Conservation (phyloP, 2,113 vertebrate genomes). For the Lophochroa leadbeateri region DNA sequence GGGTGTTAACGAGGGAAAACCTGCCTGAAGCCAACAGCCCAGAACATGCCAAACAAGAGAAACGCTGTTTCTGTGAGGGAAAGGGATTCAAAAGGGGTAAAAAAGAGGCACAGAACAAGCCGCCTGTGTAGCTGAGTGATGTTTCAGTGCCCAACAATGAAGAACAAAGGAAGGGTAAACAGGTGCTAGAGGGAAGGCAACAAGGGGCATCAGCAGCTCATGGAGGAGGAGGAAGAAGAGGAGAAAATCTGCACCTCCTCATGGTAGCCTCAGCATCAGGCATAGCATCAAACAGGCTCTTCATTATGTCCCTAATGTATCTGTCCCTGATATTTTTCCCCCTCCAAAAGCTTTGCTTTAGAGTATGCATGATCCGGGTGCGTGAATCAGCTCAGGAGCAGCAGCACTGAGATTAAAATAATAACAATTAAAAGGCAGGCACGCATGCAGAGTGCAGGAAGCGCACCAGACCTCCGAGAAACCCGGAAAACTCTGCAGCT, state of each 20-base stretch:
- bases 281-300: neutral
- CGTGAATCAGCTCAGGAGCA: neutral
- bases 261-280: neutral
- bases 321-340: neutral
- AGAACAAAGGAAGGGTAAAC: neutral
- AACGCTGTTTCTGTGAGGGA: fast-evolving
- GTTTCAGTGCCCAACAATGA: fast-evolving
- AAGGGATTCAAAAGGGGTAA: neutral
- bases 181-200: neutral
- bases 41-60: neutral
- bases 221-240: neutral
- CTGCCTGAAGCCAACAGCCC: neutral
- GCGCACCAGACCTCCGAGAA: neutral
- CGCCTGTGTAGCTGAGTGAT: fast-evolving
- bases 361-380: neutral
- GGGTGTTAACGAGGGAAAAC: neutral
- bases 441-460: neutral
- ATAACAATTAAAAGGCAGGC: neutral
- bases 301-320: neutral
- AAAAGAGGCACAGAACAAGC: neutral
- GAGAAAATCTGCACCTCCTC: neutral
- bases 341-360: neutral
- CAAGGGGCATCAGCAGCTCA: fast-evolving
- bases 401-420: neutral
- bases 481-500: neutral